Base-by-base conservation (phyloP, 2,888 invertebrate species). In the Neoitamus cyanurus region DNA sequence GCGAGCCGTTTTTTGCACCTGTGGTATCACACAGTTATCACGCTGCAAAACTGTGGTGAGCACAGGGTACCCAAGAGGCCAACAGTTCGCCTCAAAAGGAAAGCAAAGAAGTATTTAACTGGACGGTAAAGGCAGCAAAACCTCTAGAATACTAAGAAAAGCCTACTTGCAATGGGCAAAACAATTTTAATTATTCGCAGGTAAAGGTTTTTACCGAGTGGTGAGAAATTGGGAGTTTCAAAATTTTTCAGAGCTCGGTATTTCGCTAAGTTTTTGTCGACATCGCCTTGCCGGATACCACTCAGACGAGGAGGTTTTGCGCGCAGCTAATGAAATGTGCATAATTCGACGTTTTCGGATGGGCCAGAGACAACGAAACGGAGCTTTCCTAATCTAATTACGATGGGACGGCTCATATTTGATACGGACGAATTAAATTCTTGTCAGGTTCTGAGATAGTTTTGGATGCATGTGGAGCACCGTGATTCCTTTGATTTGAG, bases 391-490 rank as follows among this genome's bases (percentile, higher is more conserved):
- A 85, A 85, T 84, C 85, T 85, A 85, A 85, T 85, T 85, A 85
- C 78, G 42, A 15, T 73, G 30, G 83, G 20, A 73, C 82, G 36
- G 75, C 15, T 78, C 84, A 46, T 85, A 84, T 37, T 83, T 34
- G 42, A 75, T 73, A 75, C 58, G 31, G 58, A n/a, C 73, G 13
- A n/a, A 84, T 36, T 77, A 25, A 72, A 82, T 72, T 80, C 78
- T 34, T 34, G 78, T 80, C 78, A 80, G 31, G 83, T 46, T 83
- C 70, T 36, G 72, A 77, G n/a, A 48, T 42, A 80, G 82, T 83
- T 85, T 84, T 78, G 75, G 69, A 85, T 85, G 85, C 85, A 85
- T 85, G 78, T 85, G 85, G 85, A 85, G 84, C 85, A 85, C 58
- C 69, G 84, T 28, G 9, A 75, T 15, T 37, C 28, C 31, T 82